These are phyloP conservation scores for Cranoglanis bouderius DNA, from an alignment of 2,113 vertebrate genomes.

Conservation along the genomic window DNA sequence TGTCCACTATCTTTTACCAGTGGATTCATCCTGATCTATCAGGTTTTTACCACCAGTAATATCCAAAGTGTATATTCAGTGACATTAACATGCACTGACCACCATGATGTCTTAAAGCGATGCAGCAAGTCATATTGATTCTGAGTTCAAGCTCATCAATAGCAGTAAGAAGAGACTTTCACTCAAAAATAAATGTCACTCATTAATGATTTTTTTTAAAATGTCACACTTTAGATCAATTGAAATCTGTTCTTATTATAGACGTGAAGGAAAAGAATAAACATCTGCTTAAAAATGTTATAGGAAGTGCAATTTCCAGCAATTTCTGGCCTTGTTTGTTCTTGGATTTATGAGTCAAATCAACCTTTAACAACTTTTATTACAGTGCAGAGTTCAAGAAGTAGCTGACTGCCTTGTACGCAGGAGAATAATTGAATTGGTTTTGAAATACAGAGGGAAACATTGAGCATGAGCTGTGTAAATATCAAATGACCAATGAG, in stretches of 20 bases:
- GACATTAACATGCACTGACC: background rate
- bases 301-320: background rate
- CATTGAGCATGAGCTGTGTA: background rate
- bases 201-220: conserved; percentile 18
- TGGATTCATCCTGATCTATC: background rate
- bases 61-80: background rate
- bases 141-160: conserved; percentile 12
- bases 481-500: conserved; percentile 3
- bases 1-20: background rate
- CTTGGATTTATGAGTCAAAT: conserved; percentile 8
- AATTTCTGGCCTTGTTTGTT: background rate
- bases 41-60: background rate
- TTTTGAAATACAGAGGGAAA: background rate
- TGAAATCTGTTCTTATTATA: background rate
- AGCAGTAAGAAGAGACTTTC: conserved; percentile 10
- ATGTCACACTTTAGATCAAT: conserved; percentile 13
- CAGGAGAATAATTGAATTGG: background rate
- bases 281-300: background rate
- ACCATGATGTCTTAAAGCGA: conserved; percentile 1
- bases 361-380: conserved; percentile 27
- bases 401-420: conserved; percentile 3
- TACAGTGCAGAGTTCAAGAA: background rate
- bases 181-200: conserved; percentile 23
- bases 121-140: conserved; percentile 4
- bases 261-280: background rate